Conservation (phyloP, 2,797 vertebrate genomes). For the Antennarius maculatus region DNA sequence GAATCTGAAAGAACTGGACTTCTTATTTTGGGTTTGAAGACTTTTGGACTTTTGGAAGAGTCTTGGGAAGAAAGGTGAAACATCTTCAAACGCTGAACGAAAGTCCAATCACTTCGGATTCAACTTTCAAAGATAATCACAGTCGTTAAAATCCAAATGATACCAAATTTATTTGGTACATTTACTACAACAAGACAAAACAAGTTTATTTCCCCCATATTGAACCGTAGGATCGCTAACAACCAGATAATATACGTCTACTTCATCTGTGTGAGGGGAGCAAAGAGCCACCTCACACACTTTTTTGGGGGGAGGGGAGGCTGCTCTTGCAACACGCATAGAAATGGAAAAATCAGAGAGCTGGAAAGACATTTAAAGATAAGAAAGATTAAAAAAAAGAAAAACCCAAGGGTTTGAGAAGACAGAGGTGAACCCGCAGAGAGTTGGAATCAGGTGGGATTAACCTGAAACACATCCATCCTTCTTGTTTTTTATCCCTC, state of each 20-base stretch:
- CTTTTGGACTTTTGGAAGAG: too few relatives aligned
- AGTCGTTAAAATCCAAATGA: too few relatives aligned
- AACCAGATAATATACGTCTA: neutral
- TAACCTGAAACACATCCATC: constrained; percentile 61
- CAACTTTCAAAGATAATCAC: too few relatives aligned
- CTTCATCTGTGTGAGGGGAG: constrained; percentile 34
- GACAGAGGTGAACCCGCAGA: constrained; percentile 23
- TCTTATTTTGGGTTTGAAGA: too few relatives aligned
- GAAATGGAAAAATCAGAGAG: constrained; percentile 43
- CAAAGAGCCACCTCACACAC: constrained; percentile 30
- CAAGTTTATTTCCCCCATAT: neutral
- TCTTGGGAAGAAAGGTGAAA: too few relatives aligned
- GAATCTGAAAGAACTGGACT: too few relatives aligned
- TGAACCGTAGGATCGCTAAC: neutral
- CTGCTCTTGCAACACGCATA: constrained; percentile 29
- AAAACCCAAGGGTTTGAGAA: constrained; percentile 20
- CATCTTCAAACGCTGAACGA: too few relatives aligned
- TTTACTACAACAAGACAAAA: too few relatives aligned
- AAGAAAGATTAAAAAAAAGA: constrained; percentile 44
- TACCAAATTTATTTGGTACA: too few relatives aligned
- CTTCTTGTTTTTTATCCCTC: constrained; percentile 39
- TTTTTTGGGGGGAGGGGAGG: constrained; percentile 6
- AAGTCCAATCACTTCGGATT: too few relatives aligned
- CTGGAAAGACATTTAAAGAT: constrained; percentile 50
- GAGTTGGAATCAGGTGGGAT: constrained; percentile 47